phyloP scores from a whole-genome alignment of 1,140 invertebrate species.

The Dendrolimus punctatus region DNA sequence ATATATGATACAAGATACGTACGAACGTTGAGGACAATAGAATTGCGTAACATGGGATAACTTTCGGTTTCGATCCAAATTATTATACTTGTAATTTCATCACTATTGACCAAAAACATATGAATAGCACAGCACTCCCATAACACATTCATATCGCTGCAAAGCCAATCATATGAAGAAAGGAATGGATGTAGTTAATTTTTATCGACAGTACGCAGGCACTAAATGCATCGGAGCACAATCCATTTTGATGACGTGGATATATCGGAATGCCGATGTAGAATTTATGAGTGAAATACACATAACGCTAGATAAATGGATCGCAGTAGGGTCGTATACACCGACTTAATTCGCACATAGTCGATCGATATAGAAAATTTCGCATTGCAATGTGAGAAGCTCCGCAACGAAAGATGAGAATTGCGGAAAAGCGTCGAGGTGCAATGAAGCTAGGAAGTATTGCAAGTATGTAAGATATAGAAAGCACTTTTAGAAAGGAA shows the following conservation, averaged over 20 bases:
- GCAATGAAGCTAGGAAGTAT: conserved; percentile 31
- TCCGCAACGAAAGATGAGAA: conserved; percentile 21
- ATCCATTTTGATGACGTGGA: conserved; percentile 41
- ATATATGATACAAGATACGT: conserved; percentile 18
- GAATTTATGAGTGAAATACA: conserved; percentile 38
- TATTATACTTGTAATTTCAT: conserved; percentile 20
- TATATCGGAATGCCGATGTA: conserved; percentile 53
- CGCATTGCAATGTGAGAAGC: conserved; percentile 31
- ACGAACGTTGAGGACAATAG: conserved; percentile 30
- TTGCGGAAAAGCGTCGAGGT: conserved; percentile 37
- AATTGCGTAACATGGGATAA: conserved; percentile 37
- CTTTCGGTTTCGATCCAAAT: conserved; percentile 31
- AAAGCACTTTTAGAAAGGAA: conserved; percentile 69
- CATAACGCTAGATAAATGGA: conserved; percentile 40
- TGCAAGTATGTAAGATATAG: conserved; percentile 53
- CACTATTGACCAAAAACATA: background rate
- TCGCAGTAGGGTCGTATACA: conserved; percentile 5
- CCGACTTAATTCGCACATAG: background rate
- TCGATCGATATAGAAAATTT: conserved; percentile 14
- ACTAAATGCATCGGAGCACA: conserved; percentile 32
- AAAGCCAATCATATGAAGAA: conserved; percentile 16
- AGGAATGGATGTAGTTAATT: conserved; percentile 12
- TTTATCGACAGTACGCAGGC: conserved; percentile 10
- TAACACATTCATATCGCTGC: no score
- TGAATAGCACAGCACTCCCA: no score